Base-by-base conservation (phyloP, 2,888 invertebrate species). In the Agonopterix heracliana region DNA sequence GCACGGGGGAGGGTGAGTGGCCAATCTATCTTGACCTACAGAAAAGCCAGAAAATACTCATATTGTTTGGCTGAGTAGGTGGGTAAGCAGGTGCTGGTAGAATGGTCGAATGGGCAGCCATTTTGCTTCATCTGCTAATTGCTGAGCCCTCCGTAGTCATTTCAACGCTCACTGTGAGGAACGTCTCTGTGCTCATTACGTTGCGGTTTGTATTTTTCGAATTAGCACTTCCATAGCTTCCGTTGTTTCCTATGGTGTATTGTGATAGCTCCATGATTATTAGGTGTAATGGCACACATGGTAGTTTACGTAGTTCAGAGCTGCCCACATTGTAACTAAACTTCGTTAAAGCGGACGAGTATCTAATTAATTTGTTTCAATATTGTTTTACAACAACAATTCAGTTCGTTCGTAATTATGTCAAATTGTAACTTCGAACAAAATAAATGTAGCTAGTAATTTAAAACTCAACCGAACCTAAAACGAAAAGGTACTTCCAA, bases 131-230 rank as follows among this genome's bases (percentile, higher is more conserved):
- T 75, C 67, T 66, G 72, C 80, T 87, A 85, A 86, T 85, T 86
- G 74, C 68, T 78, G 78, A 72, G 63, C 69, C 71, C 69, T 72
- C 66, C 62, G 75, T 79, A 80, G 76, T 82, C 70, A 81, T 84
- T 85, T 84, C 81, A 78, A 78, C 80, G 85, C 71, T 71, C 62
- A 63, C 68, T 26, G 7, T 71, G 68, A 71, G 72, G 68, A 78
- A 72, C 76, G 78, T 81, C 81, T 82, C 72, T 80, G 66, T 74
- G 70, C 75, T 81, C 75, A 79, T 83, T 81, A 78, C 63, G 60
- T 61, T 81, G 88, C 71, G 85, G 87, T 86, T 83, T 80, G 71
- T 82, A 74, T 76, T 86, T 85, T 82, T 84, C 87, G 78, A 87
- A 87, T 88, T 88, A 87, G 76, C 88, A 86, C 87, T 83, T 84